phyloP scores from a whole-genome alignment of 1,140 invertebrate genomes.

The Cydia pomonella region DNA sequence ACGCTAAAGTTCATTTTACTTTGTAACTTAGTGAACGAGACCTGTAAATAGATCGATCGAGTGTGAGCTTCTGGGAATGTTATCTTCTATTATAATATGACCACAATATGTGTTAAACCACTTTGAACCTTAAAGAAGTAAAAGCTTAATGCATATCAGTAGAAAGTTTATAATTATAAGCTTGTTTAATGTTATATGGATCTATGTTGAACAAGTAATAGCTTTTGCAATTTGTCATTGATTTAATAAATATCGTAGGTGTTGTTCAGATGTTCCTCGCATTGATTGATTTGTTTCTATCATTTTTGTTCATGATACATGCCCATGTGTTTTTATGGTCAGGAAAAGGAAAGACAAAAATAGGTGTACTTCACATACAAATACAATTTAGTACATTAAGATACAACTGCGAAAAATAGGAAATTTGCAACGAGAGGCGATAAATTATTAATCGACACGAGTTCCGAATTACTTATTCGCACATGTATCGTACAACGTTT shows the following conservation, averaged over 20 bases:
- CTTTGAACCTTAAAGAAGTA: background rate
- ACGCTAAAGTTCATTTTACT: background rate
- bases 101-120: conserved; percentile 7
- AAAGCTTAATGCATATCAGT: background rate
- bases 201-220: conserved; percentile 8
- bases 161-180: background rate
- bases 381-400: too few species aligned
- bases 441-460: too few species aligned
- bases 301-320: conserved; percentile 2
- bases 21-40: background rate
- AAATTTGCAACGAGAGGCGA: too few species aligned
- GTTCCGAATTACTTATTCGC: too few species aligned
- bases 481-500: too few species aligned
- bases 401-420: too few species aligned
- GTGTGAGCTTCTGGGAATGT: conserved; percentile 24
- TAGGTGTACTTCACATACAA: background rate
- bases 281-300: conserved; percentile 17
- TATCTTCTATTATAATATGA: conserved; percentile 26
- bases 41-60: background rate
- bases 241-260: background rate
- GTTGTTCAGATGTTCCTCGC: background rate
- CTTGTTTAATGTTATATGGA: conserved; percentile 1
- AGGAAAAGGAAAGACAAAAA: background rate
- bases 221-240: conserved; percentile 3
- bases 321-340: background rate